phyloP scores from a whole-genome alignment of 2,888 invertebrate genomes.

The Microctonus brassicae region DNA sequence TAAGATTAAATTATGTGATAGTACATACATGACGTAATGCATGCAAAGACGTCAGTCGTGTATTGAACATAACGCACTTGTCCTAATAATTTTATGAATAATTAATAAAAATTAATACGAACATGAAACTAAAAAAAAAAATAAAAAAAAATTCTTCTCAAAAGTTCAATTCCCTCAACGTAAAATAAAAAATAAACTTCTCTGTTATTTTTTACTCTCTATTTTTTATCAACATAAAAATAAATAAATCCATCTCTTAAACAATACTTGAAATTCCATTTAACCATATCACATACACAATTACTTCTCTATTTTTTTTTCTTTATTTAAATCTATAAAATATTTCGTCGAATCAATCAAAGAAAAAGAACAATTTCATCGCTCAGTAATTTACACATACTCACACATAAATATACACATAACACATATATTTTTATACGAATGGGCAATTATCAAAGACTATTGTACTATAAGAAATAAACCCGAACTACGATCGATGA shows the following conservation, averaged over 20 bases:
- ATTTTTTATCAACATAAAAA: too few species aligned
- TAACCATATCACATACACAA: too few species aligned
- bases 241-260: too few species aligned
- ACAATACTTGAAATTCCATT: background rate
- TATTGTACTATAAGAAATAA: constrained; percentile 14
- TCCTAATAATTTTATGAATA: background rate
- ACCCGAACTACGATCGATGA: constrained; percentile 1
- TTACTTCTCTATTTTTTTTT: too few species aligned
- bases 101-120: background rate
- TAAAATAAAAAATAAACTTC: too few species aligned
- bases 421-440: background rate
- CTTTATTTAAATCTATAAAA: too few species aligned
- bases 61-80: background rate
- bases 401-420: too few species aligned
- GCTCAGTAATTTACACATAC: background rate
- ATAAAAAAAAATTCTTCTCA: too few species aligned
- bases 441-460: constrained; percentile 5
- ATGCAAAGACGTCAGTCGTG: background rate
- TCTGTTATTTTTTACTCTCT: too few species aligned
- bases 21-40: background rate
- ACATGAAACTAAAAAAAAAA: background rate
- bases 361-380: background rate
- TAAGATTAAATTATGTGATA: too few species aligned
- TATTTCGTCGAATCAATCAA: constrained; percentile 16
- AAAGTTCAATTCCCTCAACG: too few species aligned